A percentile compares a stretch with the other conserved stretches of the same genome.
Evolutionary conservation across 2,888 invertebrate genomes (phyloP).

Genomic region (Coelinius sp.): DNA sequence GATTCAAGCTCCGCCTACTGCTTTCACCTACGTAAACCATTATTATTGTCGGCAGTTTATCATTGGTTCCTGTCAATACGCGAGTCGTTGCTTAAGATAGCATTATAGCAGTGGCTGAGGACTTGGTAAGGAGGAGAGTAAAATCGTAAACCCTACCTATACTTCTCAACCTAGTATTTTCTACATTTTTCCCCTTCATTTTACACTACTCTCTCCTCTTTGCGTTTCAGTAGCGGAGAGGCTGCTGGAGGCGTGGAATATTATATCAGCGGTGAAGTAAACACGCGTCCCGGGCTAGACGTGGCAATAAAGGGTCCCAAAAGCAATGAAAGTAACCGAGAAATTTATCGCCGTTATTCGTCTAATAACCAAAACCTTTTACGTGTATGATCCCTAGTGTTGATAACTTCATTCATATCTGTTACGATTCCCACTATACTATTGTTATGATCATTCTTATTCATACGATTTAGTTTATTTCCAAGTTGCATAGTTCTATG

Average conservation of each 20-base stretch:
- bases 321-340: conserved; percentile 41
- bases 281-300: conserved; percentile 46
- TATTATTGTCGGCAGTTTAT: conserved; percentile 56
- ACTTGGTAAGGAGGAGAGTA: conserved; percentile 35
- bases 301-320: conserved; percentile 47
- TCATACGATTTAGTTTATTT: background rate
- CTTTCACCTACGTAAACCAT: conserved; percentile 45
- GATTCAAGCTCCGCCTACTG: background rate
- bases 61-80: conserved; percentile 50
- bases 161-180: background rate
- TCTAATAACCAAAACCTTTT: conserved; percentile 23
- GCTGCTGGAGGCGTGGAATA: conserved; percentile 49
- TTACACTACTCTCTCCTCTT: background rate
- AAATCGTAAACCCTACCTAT: conserved; percentile 53
- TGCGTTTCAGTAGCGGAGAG: background rate
- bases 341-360: conserved; percentile 44
- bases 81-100: conserved; percentile 56
- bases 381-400: conserved; percentile 1
- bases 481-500: background rate
- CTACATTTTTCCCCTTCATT: background rate
- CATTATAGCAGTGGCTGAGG: conserved; percentile 51
- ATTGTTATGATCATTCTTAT: background rate
- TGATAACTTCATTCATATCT: conserved; percentile 21
- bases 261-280: conserved; percentile 53
- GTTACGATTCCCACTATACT: background rate